Evolutionary conservation across 1,140 invertebrate genomes (phyloP).

Genomic region (Heliconius hewitsoni): DNA sequence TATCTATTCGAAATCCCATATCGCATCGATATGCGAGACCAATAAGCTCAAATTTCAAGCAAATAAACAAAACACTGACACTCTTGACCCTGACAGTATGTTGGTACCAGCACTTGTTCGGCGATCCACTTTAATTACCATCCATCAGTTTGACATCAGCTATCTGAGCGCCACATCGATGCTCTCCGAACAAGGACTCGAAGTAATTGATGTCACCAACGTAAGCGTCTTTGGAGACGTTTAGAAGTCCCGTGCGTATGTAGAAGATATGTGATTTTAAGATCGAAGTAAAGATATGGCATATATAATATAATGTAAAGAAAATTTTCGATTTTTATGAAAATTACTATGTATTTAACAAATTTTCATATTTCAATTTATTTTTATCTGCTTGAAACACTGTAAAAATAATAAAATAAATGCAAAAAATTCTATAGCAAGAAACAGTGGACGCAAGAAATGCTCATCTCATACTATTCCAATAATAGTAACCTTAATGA

Average conservation of each 20-base stretch:
- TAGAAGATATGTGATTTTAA: background rate
- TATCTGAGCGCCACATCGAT: constrained; percentile 49
- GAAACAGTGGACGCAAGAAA: constrained; percentile 30
- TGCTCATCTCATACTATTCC: constrained; percentile 54
- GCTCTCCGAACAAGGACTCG: constrained; percentile 47
- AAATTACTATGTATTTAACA: no score
- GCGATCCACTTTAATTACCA: constrained; percentile 70
- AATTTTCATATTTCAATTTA: no score
- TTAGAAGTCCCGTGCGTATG: background rate
- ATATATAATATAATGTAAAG: background rate
- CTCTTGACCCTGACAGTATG: constrained; percentile 33
- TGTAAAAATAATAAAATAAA: constrained; percentile 25
- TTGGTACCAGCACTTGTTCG: constrained; percentile 44
- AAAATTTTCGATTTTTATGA: no score
- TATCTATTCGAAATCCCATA: background rate
- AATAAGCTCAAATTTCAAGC: background rate
- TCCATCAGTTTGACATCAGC: constrained; percentile 55
- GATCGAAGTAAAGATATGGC: background rate
- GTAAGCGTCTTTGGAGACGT: constrained; percentile 38
- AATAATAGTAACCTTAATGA: constrained; percentile 79
- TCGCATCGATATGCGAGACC: no score
- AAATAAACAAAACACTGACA: constrained; percentile 23
- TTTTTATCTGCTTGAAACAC: background rate
- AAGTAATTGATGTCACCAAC: constrained; percentile 66
- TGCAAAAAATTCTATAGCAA: constrained; percentile 27